Evolutionary conservation across 2,888 invertebrate genomes (phyloP).

Genomic region (Conops quadrifasciatus): DNA sequence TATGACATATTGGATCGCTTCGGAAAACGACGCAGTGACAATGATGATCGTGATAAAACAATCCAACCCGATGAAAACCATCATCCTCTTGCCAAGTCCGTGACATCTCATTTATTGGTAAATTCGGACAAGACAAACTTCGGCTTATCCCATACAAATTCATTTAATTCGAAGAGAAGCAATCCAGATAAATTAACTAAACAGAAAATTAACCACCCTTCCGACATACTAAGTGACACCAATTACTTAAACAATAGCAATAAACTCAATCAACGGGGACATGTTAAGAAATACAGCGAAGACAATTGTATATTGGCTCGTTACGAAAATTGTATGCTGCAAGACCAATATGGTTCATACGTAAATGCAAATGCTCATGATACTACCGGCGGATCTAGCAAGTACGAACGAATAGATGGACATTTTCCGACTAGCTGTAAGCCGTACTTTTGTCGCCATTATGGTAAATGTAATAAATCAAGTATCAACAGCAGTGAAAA

Average conservation of each 20-base stretch:
- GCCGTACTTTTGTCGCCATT: conserved; percentile 48
- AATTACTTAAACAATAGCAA: conserved; percentile 55
- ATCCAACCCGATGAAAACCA: conserved; percentile 70
- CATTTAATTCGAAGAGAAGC: conserved; percentile 66
- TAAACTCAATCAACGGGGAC: conserved; percentile 40
- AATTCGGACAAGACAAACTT: conserved; percentile 72
- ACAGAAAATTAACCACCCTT: conserved; percentile 57
- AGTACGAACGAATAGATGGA: conserved; percentile 48
- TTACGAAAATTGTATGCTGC: conserved; percentile 39
- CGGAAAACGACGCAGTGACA: conserved; percentile 69
- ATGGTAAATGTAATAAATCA: conserved; percentile 51
- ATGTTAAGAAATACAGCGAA: conserved; percentile 49
- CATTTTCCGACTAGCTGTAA: conserved; percentile 49
- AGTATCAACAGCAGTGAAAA: conserved; percentile 49
- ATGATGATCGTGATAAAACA: conserved; percentile 73
- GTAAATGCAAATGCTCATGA: no score
- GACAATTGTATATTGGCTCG: conserved; percentile 45
- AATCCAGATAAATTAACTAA: conserved; percentile 60
- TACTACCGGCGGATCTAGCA: conserved; percentile 13
- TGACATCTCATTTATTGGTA: conserved; percentile 76
- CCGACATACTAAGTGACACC: conserved; percentile 59
- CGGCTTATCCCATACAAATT: conserved; percentile 67
- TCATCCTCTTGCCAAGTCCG: conserved; percentile 72
- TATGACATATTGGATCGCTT: conserved; percentile 78
- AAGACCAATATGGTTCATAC: conserved; percentile 13